These are phyloP conservation scores for Mycalesis mineus DNA, from an alignment of 2,888 invertebrate species.

Conservation along the genomic window DNA sequence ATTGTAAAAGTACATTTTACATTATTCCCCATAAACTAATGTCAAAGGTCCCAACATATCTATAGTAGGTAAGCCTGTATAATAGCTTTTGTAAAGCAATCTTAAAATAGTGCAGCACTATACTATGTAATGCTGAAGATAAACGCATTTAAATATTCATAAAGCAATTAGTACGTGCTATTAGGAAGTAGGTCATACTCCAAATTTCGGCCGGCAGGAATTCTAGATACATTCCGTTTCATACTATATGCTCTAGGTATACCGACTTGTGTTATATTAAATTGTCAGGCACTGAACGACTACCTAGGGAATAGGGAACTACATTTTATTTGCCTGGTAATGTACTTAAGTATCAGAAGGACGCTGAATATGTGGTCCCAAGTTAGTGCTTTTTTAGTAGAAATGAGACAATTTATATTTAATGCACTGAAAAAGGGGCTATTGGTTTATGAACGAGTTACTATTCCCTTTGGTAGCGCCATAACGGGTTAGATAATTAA, in stretches of 20 bases:
- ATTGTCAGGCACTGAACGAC: no score
- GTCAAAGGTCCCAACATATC: background rate
- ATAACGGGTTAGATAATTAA: no score
- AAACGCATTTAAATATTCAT: constrained; percentile 22
- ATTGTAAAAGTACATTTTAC: background rate
- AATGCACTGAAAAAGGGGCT: no score
- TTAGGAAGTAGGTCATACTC: constrained; percentile 11
- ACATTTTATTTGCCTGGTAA: no score
- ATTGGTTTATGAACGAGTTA: no score
- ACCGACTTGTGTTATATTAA: no score
- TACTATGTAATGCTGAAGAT: constrained; percentile 9
- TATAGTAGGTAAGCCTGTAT: constrained; percentile 14
- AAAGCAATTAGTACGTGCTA: constrained; percentile 21
- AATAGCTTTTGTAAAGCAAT: constrained; percentile 12
- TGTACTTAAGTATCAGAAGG: no score
- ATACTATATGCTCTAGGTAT: background rate
- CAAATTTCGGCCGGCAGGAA: constrained; percentile 4
- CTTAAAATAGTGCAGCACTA: constrained; percentile 18
- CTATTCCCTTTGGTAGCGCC: no score
- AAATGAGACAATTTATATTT: no score
- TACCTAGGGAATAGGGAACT: no score
- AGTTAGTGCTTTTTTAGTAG: no score
- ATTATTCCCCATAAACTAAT: background rate
- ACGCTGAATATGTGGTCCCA: no score
- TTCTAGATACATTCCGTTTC: background rate